Evolutionary conservation across 2,797 vertebrate species (phyloP).

Genomic region (Petrocephalus schoutedeni): DNA sequence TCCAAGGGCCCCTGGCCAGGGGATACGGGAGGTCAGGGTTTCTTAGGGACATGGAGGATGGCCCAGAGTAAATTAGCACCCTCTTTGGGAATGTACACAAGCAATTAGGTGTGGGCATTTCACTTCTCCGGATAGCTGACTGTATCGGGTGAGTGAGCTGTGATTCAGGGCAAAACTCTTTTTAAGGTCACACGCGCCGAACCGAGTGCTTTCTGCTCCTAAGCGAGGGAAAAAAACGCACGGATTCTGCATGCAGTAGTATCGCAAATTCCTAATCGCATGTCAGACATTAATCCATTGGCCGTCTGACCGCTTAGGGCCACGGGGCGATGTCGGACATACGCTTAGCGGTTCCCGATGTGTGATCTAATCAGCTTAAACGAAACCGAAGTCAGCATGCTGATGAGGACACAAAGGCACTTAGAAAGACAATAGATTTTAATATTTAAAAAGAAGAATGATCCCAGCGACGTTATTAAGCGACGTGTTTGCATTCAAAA

Average conservation of each 20-base stretch:
- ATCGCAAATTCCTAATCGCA: not conserved
- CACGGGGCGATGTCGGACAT: not conserved
- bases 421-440: not conserved
- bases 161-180: not conserved
- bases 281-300: not conserved
- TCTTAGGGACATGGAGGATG: not conserved
- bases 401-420: not conserved
- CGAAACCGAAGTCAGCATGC: not conserved
- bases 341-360: not conserved
- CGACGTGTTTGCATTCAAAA: not conserved
- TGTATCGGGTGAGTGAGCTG: not conserved
- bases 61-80: not conserved
- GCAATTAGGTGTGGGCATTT: not conserved
- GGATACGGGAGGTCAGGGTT: not conserved
- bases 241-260: not conserved
- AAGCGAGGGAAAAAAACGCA: not conserved
- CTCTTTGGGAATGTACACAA: not conserved
- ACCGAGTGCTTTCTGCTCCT: not conserved
- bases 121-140: not conserved
- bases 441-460: not conserved
- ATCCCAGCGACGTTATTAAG: not conserved
- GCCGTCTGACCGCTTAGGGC: not conserved
- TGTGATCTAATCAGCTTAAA: not conserved
- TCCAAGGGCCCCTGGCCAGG: not conserved
- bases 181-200: not conserved